Percentiles rank a stretch among this genome's conserved stretches.
Evolutionary conservation across 1,140 invertebrate species (phyloP).

Genomic region (Oncopeltus fasciatus): DNA sequence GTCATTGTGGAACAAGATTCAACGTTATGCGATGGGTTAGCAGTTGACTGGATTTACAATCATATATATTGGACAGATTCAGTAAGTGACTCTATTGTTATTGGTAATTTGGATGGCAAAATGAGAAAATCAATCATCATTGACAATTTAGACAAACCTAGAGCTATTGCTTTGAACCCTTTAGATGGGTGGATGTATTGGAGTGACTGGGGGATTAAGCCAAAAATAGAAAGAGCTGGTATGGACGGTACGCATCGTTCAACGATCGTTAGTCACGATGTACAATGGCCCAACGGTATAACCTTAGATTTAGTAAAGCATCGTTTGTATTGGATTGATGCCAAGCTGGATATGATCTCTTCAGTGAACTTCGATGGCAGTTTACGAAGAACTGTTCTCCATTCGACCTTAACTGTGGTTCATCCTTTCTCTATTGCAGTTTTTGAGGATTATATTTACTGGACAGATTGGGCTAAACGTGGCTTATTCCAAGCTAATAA

Average conservation of each 20-base stretch:
- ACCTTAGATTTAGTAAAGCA: slow-evolving; percentile 71
- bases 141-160: slow-evolving; percentile 74
- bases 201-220: slow-evolving; percentile 85
- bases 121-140: slow-evolving; percentile 72
- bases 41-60: slow-evolving; percentile 93
- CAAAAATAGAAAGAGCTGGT: slow-evolving; percentile 80
- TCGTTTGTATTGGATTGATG: slow-evolving; percentile 89
- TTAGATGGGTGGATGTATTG: slow-evolving; percentile 54
- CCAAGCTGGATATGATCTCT: slow-evolving; percentile 75
- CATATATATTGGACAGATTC: slow-evolving; percentile 94
- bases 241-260: slow-evolving; percentile 88
- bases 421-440: no score
- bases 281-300: slow-evolving; percentile 91
- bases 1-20: slow-evolving; percentile 49
- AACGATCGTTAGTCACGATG: slow-evolving; percentile 71
- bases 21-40: slow-evolving; percentile 67
- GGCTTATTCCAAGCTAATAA: no score
- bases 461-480: no score
- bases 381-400: no score
- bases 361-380: slow-evolving; percentile 75
- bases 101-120: slow-evolving; percentile 72
- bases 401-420: no score
- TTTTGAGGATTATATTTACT: no score
- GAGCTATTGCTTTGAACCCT: slow-evolving; percentile 90
- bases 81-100: slow-evolving; percentile 71